Evolutionary conservation across 2,797 vertebrate species (phyloP).

Genomic region (Zalophus californianus): DNA sequence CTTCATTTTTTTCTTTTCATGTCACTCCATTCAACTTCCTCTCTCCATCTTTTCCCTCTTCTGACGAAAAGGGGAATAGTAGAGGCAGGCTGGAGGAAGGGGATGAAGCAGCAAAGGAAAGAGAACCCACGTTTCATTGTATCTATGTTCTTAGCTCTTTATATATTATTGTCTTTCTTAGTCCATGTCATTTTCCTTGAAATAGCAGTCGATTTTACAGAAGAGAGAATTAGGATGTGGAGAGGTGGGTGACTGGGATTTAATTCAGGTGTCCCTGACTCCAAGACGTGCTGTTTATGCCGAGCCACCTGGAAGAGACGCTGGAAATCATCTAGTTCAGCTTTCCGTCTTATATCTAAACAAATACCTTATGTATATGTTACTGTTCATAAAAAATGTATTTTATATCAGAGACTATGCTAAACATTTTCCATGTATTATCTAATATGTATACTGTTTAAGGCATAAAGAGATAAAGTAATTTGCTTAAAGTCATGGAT

Average conservation of each 20-base stretch:
- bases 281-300: not conserved
- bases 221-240: not conserved
- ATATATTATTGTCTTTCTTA: not conserved
- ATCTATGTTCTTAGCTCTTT: not conserved
- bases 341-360: not conserved
- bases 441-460: not conserved
- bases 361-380: not conserved
- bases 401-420: not conserved
- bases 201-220: not conserved
- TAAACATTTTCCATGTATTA: not conserved
- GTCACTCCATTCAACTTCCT: not conserved
- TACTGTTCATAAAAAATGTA: not conserved
- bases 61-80: not conserved
- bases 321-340: not conserved
- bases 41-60: not conserved
- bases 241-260: not conserved
- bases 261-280: not conserved
- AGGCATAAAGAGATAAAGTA: not conserved
- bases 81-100: not conserved
- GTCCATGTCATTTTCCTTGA: not conserved
- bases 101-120: not conserved
- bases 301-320: not conserved
- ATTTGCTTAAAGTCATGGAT: not conserved
- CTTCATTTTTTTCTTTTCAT: not conserved
- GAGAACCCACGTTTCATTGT: not conserved